Conservation (phyloP, 2,797 vertebrate species). For the Acanthopagrus latus region DNA sequence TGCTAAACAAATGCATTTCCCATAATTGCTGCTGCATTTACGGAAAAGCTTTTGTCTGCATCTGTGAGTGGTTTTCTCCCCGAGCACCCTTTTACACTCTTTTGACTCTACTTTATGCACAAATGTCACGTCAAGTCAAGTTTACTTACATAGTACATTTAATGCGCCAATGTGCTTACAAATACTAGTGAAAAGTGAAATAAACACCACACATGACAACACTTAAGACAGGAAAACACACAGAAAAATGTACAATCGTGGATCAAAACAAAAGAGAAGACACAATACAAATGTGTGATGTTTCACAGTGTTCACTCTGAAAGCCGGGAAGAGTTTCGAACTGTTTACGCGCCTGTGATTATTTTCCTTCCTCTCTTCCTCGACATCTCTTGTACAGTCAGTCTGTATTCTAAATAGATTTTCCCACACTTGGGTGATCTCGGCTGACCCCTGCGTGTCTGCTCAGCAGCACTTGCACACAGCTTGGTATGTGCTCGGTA, state of each 20-base stretch:
- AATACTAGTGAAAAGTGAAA: too few species aligned
- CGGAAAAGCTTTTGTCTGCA: not conserved
- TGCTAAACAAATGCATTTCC: not conserved
- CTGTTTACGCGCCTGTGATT: not conserved
- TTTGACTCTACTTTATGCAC: not conserved
- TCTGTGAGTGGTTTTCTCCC: not conserved
- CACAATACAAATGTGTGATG: not conserved
- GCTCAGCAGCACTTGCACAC: constrained; percentile 2
- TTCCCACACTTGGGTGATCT: constrained; percentile 10
- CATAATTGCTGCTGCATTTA: not conserved
- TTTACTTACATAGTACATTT: too few species aligned
- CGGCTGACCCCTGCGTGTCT: constrained; percentile 12
- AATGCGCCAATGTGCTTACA: too few species aligned
- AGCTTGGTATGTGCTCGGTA: constrained; percentile 18
- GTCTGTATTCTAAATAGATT: not conserved
- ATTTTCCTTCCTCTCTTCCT: not conserved
- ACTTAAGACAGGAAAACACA: too few species aligned
- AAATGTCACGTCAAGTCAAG: not conserved
- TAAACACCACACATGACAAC: too few species aligned
- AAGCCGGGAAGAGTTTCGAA: not conserved
- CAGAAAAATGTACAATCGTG: too few species aligned
- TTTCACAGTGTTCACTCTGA: constrained; percentile 5
- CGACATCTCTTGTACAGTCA: not conserved
- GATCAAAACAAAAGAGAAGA: too few species aligned
- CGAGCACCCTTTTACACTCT: not conserved